Evolutionary conservation across 2,113 vertebrate genomes (phyloP).

Genomic region (Emberiza fucata): DNA sequence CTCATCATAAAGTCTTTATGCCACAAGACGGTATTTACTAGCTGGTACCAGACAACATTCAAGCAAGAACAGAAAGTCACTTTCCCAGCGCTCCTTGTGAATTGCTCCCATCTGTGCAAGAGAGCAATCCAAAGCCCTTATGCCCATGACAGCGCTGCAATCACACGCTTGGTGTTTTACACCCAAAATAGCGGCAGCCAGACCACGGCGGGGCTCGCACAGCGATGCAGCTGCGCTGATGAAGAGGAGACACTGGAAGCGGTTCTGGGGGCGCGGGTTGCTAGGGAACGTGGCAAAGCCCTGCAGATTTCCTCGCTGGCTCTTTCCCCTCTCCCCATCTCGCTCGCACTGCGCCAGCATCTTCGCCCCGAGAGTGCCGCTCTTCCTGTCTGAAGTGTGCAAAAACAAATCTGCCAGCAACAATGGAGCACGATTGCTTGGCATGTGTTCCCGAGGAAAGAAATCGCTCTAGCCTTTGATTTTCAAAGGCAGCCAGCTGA

Average conservation of each 20-base stretch:
- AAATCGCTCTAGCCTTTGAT: not conserved
- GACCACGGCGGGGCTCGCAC: not conserved
- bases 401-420: conserved; percentile 24
- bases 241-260: conserved; percentile 16
- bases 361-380: not conserved
- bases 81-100: conserved; percentile 21
- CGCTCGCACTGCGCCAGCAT: not conserved
- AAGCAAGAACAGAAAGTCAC: conserved; percentile 59
- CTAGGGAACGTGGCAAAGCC: conserved; percentile 41
- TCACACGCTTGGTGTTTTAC: conserved; percentile 25
- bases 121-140: conserved; percentile 60
- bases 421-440: not conserved
- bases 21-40: conserved; percentile 48
- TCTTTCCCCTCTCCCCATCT: conserved; percentile 31
- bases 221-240: conserved; percentile 41
- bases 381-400: not conserved
- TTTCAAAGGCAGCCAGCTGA: conserved; percentile 21
- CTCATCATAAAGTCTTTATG: not conserved
- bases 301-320: not conserved
- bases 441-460: not conserved
- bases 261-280: not conserved
- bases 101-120: conserved; percentile 61
- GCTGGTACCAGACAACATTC: conserved; percentile 50
- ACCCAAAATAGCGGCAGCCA: conserved; percentile 37
- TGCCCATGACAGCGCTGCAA: conserved; percentile 39